Evolutionary conservation across 2,797 vertebrate species (phyloP), one percentile per base, ranked within the genome.

Genomic region (Vespertilio murinus): DNA sequence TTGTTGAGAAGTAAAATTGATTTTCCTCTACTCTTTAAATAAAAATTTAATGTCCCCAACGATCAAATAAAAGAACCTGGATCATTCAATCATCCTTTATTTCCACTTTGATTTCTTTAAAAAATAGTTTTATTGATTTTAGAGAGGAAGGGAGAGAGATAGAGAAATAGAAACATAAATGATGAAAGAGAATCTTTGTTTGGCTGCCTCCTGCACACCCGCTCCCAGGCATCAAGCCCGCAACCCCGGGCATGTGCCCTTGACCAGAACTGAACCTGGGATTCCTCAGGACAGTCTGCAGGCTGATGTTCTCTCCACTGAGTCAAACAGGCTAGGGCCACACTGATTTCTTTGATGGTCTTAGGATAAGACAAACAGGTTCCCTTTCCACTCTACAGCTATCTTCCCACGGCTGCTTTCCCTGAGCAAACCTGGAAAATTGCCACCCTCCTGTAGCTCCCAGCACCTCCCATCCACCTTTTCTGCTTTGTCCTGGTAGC

Each of bases 11-110:
- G 40, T 67, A 52, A 79, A 95, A 61, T 28, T 47, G 28, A 74
- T 40, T 91, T 52, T 67, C 23, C n/a, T 59, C 30, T n/a, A 59
- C 17, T 69, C 10, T 89, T 82, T 92, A 82, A 52, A 70, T 42
- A 79, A 23, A 71, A 91, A 45, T 81, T 42, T 40, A 42, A 47
- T 33, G 23, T 28, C 49, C 80, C 42, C 73, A 47, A 80, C 67
- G 30, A n/a, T 65, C 8, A 38, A 28, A 25, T 47, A 20, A 56
- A 87, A 92, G 8, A 64, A 61, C 1, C 9, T 5, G 2, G 9
- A 30, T 64, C 16, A 23, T 42, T 86, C 40, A n/a, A 1, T 64
- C 22, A 2, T 18, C 13, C 16, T n/a, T 25, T 22, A 33, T 7
- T 70, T 45, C 8, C 20, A 54, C 6, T 6, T 0, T 38, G 38